phyloP scores from a whole-genome alignment of 2,888 invertebrate species.

The Polydesmus complanatus region DNA sequence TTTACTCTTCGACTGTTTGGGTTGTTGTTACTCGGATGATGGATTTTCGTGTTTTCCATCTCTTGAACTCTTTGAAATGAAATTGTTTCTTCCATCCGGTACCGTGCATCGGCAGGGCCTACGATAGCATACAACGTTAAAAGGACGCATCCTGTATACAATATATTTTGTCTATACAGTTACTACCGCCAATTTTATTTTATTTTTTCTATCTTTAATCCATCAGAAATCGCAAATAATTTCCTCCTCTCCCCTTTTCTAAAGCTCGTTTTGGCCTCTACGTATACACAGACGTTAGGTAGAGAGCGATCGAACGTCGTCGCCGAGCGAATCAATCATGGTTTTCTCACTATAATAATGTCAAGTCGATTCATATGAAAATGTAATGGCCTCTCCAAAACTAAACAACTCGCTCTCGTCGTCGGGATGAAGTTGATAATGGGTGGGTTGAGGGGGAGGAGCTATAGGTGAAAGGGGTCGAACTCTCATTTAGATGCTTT shows the following conservation, averaged over 20 bases:
- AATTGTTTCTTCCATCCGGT: too few species aligned
- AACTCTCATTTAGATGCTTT: neutral
- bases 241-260: neutral
- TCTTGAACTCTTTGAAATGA: neutral
- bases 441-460: neutral
- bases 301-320: neutral
- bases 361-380: neutral
- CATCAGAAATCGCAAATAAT: neutral
- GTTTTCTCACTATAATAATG: neutral
- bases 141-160: too few species aligned
- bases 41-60: neutral
- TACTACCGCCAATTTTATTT: neutral
- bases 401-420: neutral
- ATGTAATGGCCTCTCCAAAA: neutral
- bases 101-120: too few species aligned
- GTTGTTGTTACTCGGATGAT: neutral
- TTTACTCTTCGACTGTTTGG: too few species aligned
- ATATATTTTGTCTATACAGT: too few species aligned
- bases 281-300: neutral
- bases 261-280: too few species aligned
- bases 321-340: neutral
- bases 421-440: too few species aligned
- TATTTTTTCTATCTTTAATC: neutral
- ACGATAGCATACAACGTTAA: too few species aligned
- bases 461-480: neutral